Percentiles rank a stretch among this genome's conserved stretches.
Evolutionary conservation across 2,113 vertebrate genomes (phyloP).

Genomic region (Empidonax traillii): DNA sequence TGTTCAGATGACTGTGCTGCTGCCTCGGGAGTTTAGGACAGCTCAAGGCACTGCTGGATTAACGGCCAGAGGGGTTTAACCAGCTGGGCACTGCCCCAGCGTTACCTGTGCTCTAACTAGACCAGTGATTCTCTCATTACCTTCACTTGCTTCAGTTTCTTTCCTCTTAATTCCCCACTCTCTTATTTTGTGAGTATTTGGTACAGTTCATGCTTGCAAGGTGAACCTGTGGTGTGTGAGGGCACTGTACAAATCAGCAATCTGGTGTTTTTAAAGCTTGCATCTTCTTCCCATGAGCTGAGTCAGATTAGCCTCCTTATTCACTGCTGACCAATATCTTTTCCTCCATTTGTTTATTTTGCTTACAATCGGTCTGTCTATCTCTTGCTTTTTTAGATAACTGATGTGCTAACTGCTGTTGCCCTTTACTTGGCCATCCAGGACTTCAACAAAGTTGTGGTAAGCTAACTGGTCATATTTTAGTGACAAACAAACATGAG

Average conservation of each 20-base stretch:
- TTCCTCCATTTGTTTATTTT: neutral
- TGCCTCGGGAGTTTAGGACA: neutral
- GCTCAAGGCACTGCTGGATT: neutral
- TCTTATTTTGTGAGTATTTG: neutral
- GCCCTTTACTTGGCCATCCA: conserved; percentile 91
- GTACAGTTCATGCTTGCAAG: neutral
- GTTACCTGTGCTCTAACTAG: neutral
- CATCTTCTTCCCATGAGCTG: neutral
- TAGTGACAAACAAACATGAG: neutral
- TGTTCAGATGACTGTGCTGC: neutral
- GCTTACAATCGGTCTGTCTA: neutral
- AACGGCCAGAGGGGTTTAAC: neutral
- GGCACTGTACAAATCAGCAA: neutral
- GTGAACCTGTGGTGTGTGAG: neutral
- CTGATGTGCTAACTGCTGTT: conserved; percentile 89
- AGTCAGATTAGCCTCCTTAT: neutral
- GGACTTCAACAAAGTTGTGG: conserved; percentile 94
- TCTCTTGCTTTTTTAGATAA: conserved; percentile 76
- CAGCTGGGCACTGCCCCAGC: neutral
- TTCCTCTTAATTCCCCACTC: neutral
- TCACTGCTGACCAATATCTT: neutral
- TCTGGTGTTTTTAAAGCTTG: neutral
- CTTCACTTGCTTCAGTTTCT: neutral
- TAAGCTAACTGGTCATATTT: conserved; percentile 66
- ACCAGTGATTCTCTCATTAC: neutral